These are phyloP conservation scores for Alexandromys oeconomus DNA, from an alignment of 2,797 vertebrate genomes.

Conservation along the genomic window DNA sequence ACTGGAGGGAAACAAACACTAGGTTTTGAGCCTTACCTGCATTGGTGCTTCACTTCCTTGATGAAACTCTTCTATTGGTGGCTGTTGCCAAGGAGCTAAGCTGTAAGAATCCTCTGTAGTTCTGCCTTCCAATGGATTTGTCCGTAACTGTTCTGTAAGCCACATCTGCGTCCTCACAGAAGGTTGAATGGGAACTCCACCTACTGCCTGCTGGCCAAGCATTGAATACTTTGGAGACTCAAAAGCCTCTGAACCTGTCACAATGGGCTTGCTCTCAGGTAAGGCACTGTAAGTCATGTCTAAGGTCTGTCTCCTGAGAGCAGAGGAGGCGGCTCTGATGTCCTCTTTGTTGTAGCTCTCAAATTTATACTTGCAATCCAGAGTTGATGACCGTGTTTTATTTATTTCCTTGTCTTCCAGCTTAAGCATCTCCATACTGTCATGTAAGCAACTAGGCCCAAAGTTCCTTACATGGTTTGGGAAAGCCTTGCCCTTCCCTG, in stretches of 20 bases:
- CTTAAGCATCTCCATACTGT: constrained; percentile 89
- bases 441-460: constrained; percentile 87
- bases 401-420: constrained; percentile 87
- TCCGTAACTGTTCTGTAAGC: constrained; percentile 95
- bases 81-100: constrained; percentile 88
- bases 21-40: constrained; percentile 89
- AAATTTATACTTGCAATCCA: constrained; percentile 91
- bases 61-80: constrained; percentile 88
- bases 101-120: constrained; percentile 86
- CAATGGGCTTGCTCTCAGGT: constrained; percentile 89
- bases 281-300: constrained; percentile 93
- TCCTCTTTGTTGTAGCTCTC: constrained; percentile 89
- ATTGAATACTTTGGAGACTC: constrained; percentile 87
- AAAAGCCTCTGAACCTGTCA: constrained; percentile 83
- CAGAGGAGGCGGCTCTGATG: constrained; percentile 86
- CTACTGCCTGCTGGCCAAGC: constrained; percentile 90
- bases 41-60: constrained; percentile 86
- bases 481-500: constrained; percentile 88
- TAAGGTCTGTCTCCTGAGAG: constrained; percentile 91
- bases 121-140: constrained; percentile 91
- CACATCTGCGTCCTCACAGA: constrained; percentile 96
- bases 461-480: constrained; percentile 86
- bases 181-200: constrained; percentile 92
- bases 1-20: constrained; percentile 88
- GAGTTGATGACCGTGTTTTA: constrained; percentile 87